These are phyloP conservation scores for Xenops minutus DNA, from an alignment of 2,797 vertebrate species.

Conservation along the genomic window DNA sequence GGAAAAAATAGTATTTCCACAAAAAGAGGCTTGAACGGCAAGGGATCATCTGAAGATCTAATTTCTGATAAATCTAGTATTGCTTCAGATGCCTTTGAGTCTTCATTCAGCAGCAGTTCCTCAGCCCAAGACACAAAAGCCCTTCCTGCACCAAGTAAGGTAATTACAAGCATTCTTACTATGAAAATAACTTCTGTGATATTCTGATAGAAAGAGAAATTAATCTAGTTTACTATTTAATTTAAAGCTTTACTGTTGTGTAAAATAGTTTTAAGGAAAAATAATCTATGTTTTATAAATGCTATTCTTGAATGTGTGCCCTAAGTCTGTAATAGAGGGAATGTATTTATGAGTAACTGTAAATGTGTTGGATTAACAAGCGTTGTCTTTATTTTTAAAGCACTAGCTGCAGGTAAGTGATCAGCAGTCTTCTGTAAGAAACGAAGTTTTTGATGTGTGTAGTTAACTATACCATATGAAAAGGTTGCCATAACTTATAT, in stretches of 20 bases:
- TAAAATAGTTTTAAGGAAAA: not conserved
- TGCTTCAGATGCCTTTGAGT: slow-evolving; percentile 72
- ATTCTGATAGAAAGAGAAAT: not conserved
- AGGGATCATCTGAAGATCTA: slow-evolving; percentile 74
- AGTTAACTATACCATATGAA: not conserved
- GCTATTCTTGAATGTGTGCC: not conserved
- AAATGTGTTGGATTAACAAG: not conserved
- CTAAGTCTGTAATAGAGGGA: not conserved
- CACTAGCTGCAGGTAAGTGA: not conserved
- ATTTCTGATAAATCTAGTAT: slow-evolving; percentile 77
- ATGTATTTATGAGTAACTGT: not conserved
- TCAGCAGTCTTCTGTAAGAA: not conserved
- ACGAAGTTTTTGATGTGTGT: not conserved
- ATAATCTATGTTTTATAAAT: not conserved
- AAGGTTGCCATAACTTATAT: not conserved
- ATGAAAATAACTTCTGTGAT: not conserved
- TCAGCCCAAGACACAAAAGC: slow-evolving; percentile 60
- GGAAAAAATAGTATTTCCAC: slow-evolving; percentile 43
- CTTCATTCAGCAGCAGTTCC: slow-evolving; percentile 68
- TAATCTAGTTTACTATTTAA: not conserved
- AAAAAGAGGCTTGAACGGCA: slow-evolving; percentile 35
- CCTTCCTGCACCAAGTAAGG: slow-evolving; percentile 79
- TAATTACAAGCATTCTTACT: slow-evolving; percentile 40
- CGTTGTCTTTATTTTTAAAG: not conserved
- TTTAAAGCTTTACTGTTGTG: not conserved